A percentile compares a stretch with the other conserved stretches of the same genome.
Conservation (phyloP, 2,113 vertebrate species). For the Oryctolagus cuniculus region mOryCun1.1 NC_091433.1:147798501-147799000, state of each 20-base stretch:
- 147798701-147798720: neutral
- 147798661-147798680: neutral
- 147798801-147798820: neutral
- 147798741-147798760: neutral
- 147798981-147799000: neutral
- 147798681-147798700: neutral
- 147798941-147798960: neutral
- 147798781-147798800: neutral
- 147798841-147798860: neutral
- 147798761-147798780: neutral
- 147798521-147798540: neutral
- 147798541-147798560: neutral
- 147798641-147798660: neutral
- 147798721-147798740: constrained; percentile 34
- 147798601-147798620: neutral
- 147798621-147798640: neutral
- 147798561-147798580: neutral
- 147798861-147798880: neutral
- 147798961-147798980: neutral
- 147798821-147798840: constrained; percentile 41
- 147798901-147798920: neutral
- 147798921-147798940: neutral
- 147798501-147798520: neutral
- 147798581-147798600: neutral
- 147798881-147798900: neutral